Evolutionary conservation across 2,888 invertebrate genomes (phyloP).

Genomic region (Drosophila kambysellisi): DNA sequence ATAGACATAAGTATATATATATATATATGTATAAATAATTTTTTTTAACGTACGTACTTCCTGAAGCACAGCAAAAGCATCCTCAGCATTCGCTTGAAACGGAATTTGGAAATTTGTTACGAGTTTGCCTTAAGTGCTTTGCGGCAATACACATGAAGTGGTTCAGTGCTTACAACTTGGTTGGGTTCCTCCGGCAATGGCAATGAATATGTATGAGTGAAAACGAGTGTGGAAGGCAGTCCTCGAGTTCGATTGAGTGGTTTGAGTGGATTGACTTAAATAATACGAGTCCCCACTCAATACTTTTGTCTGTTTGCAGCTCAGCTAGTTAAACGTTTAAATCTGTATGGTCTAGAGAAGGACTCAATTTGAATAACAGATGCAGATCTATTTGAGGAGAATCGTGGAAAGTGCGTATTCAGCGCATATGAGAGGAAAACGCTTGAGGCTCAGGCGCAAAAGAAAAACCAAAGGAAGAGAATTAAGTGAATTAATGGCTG

Average conservation of each 20-base stretch:
- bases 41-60: neutral
- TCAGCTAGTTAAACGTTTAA: slow-evolving; percentile 2
- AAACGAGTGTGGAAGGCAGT: neutral
- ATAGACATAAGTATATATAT: neutral
- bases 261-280: slow-evolving; percentile 15
- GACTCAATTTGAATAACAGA: neutral
- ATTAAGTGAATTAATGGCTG: neutral
- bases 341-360: neutral
- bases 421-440: neutral
- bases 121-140: slow-evolving; percentile 39
- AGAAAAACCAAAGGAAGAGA: neutral
- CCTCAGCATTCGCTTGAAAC: slow-evolving; percentile 27
- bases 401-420: neutral
- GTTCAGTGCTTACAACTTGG: slow-evolving; percentile 15
- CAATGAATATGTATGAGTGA: neutral
- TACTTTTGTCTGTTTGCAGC: slow-evolving; percentile 8
- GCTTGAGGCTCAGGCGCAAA: neutral
- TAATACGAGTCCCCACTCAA: slow-evolving; percentile 22
- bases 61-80: slow-evolving; percentile 19
- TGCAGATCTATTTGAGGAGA: neutral
- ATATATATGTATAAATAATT: neutral
- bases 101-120: slow-evolving; percentile 23
- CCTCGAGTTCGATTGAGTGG: slow-evolving; percentile 19
- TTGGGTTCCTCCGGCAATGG: neutral
- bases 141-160: slow-evolving; percentile 31